Base-by-base conservation (phyloP, 2,888 invertebrate genomes). In the Craniophora ligustri region DNA sequence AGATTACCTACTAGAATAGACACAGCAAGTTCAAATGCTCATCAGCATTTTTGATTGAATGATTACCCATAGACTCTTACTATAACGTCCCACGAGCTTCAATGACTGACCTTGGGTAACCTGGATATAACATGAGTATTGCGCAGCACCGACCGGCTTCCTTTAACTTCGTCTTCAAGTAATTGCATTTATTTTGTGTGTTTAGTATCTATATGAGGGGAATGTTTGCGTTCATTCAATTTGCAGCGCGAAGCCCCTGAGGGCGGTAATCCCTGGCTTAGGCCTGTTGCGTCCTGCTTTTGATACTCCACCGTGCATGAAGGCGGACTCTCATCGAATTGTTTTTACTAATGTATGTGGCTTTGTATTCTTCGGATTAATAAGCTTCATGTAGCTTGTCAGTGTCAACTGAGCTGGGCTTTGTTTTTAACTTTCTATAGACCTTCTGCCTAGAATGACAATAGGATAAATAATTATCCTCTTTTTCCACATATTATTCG, bases 141-240 rank as follows among this genome's bases (percentile, higher is more conserved):
- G 41, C 65, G 65, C 42, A 47, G 67, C 56, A 57, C 49, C 39
- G 30, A 40, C 46, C 44, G 65, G 59, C 64, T 67, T 72, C 70
- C 58, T 72, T 59, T 41, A 61, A 72, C 70, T 67, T 66, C 47
- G 62, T 69, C 58, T 70, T 70, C 41, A 59, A 72, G 72, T 79
- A 77, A 75, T 80, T 78, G 75, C 74, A 78, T 81, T 78, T 77
- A 82, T 83, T 83, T 82, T 76, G 78, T 79, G 68, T 76, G 66
- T 80, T 79, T 73, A 73, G 61, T 63, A 69, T 60, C 66, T 60
- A 71, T 79, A 67, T 57, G 64, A 62, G 48, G 67, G 76, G 82
- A 81, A 83, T 87, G 82, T 87, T 86, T 83, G 83, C 83, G 83
- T 82, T 91, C 90, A 89, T 89, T 91, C 87, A 86, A 91, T 91